Evolutionary conservation across 2,113 vertebrate species (phyloP).

Genomic region (Pimephales promelas): DNA sequence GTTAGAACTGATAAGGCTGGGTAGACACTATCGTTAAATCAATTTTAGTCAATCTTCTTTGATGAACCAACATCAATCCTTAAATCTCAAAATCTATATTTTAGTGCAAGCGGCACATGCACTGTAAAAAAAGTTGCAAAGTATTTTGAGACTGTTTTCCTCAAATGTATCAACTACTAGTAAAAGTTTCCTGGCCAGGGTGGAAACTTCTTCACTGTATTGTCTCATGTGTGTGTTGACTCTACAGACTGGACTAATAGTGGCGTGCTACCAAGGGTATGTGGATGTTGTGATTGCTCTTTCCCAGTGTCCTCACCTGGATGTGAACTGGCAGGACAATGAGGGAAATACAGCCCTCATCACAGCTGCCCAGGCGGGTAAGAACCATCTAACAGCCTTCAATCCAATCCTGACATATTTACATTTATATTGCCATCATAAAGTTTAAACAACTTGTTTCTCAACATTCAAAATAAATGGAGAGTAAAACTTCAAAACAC

Average conservation of each 20-base stretch:
- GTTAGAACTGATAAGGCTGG: too few relatives aligned
- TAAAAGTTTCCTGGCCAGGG: neutral
- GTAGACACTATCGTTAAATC: too few relatives aligned
- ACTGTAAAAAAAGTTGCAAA: too few relatives aligned
- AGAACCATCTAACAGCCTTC: constrained; percentile 51
- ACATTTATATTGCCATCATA: neutral
- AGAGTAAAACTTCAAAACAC: neutral
- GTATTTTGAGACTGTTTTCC: neutral
- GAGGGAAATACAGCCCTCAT: constrained; percentile 96
- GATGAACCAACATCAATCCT: neutral
- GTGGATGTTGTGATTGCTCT: constrained; percentile 91
- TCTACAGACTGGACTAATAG: constrained; percentile 85
- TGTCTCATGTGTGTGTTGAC: constrained; percentile 30
- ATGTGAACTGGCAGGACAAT: constrained; percentile 97
- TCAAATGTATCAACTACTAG: neutral
- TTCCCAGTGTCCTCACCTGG: constrained; percentile 88
- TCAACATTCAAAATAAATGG: neutral
- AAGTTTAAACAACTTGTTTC: neutral
- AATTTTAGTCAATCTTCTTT: neutral
- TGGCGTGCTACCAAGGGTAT: constrained; percentile 95
- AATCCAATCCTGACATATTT: neutral
- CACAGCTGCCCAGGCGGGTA: constrained; percentile 94
- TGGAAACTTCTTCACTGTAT: constrained; percentile 9
- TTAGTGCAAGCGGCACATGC: neutral
- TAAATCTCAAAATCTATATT: neutral